Evolutionary conservation across 1,140 invertebrate genomes (phyloP).

Genomic region (Bombyx mandarina): DNA sequence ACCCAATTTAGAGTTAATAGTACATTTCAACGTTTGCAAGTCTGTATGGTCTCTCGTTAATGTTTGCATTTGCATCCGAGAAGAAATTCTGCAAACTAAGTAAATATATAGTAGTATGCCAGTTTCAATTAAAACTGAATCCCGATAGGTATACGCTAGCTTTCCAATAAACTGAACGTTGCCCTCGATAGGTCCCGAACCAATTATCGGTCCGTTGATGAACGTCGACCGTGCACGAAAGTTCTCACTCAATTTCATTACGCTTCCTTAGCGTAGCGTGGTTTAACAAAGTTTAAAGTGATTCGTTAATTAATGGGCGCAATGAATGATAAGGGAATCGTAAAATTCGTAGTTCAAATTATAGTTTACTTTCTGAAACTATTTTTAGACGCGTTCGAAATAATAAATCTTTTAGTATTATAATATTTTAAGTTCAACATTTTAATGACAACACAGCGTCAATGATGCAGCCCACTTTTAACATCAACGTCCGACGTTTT

Average conservation of each 20-base stretch:
- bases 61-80: too few species aligned
- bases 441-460: too few species aligned
- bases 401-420: too few species aligned
- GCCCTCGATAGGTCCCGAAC: slow-evolving; percentile 31
- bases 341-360: slow-evolving; percentile 18
- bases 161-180: slow-evolving; percentile 23
- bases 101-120: not conserved
- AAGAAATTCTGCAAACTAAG: too few species aligned
- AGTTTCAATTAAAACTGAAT: slow-evolving; percentile 56
- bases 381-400: not conserved
- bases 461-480: too few species aligned
- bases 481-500: too few species aligned
- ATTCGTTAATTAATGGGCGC: slow-evolving; percentile 16
- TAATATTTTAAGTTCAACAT: too few species aligned
- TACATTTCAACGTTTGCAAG: too few species aligned
- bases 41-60: too few species aligned
- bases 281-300: slow-evolving; percentile 29
- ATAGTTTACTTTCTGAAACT: not conserved
- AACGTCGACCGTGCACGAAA: slow-evolving; percentile 40
- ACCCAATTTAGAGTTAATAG: too few species aligned
- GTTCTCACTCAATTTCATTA: slow-evolving; percentile 45
- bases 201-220: slow-evolving; percentile 57
- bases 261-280: slow-evolving; percentile 21
- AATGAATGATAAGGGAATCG: slow-evolving; percentile 4
- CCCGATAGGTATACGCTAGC: slow-evolving; percentile 24